Evolutionary conservation across 2,797 vertebrate genomes (phyloP).

Genomic region (Molossus molossus): DNA sequence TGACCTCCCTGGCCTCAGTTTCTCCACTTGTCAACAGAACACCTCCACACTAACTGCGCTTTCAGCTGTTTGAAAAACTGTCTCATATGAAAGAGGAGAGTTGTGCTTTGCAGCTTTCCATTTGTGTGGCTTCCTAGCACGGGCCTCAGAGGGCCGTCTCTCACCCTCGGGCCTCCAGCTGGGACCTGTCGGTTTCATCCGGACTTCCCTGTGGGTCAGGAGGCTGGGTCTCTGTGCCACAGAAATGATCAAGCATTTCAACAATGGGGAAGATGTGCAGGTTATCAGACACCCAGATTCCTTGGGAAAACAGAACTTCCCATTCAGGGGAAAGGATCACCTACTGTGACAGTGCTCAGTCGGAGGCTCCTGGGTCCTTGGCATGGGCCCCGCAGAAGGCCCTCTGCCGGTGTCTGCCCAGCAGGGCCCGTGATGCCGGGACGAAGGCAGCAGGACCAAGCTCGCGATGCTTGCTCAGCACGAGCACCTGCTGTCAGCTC

Average conservation of each 20-base stretch:
- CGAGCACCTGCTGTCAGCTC: neutral
- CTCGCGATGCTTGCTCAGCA: conserved; percentile 1
- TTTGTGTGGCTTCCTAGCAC: neutral
- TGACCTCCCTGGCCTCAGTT: neutral
- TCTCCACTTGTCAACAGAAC: neutral
- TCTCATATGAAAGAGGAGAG: neutral
- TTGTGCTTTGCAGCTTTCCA: neutral
- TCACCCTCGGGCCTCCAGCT: neutral
- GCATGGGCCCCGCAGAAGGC: neutral
- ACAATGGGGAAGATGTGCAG: conserved; percentile 17
- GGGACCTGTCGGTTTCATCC: neutral
- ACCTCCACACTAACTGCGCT: neutral
- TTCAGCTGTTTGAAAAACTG: neutral
- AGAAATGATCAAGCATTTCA: neutral
- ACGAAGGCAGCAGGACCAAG: neutral
- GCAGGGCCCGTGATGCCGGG: neutral
- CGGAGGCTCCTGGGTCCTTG: neutral
- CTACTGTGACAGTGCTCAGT: neutral
- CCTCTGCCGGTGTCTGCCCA: neutral
- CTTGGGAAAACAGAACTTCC: conserved; percentile 60
- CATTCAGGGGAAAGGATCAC: neutral
- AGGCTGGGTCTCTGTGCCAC: conserved; percentile 11
- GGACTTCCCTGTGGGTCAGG: neutral
- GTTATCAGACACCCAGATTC: conserved; percentile 4
- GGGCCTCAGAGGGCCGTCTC: neutral